These are phyloP conservation scores for Fragum sueziense DNA, from an alignment of 2,888 invertebrate species.

Conservation along the genomic window DNA sequence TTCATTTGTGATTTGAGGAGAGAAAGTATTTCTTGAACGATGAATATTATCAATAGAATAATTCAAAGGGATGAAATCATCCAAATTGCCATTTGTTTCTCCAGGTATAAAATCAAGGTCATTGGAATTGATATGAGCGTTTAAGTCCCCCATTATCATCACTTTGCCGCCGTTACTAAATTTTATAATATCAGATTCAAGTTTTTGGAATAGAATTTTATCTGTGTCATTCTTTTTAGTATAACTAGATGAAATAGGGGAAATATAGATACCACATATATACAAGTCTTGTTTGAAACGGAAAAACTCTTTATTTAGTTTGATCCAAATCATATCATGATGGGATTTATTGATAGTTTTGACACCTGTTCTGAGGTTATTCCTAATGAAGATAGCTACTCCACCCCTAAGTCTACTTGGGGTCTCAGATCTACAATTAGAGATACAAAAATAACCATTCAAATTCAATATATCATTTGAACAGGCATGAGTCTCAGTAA, in stretches of 20 bases:
- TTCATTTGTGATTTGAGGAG: background rate
- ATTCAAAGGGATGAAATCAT: background rate
- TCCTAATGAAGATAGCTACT: background rate
- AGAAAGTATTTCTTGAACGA: background rate
- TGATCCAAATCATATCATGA: background rate
- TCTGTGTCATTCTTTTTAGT: background rate
- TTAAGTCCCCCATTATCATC: background rate
- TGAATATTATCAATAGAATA: background rate
- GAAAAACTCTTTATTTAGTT: background rate
- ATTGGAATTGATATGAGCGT: background rate
- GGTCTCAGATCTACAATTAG: background rate
- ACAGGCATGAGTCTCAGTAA: no score
- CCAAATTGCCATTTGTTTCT: background rate
- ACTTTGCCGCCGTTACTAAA: background rate
- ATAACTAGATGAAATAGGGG: background rate
- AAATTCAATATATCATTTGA: no score
- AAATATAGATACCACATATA: background rate
- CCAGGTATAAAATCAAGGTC: background rate
- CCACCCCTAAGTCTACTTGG: background rate
- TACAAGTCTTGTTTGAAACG: background rate
- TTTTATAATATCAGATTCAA: background rate
- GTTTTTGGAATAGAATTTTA: background rate
- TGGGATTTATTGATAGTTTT: background rate
- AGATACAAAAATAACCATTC: background rate
- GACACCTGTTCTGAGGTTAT: background rate